Conservation (phyloP, 1,140 invertebrate genomes). For the Lysiphlebus fabarum region DNA sequence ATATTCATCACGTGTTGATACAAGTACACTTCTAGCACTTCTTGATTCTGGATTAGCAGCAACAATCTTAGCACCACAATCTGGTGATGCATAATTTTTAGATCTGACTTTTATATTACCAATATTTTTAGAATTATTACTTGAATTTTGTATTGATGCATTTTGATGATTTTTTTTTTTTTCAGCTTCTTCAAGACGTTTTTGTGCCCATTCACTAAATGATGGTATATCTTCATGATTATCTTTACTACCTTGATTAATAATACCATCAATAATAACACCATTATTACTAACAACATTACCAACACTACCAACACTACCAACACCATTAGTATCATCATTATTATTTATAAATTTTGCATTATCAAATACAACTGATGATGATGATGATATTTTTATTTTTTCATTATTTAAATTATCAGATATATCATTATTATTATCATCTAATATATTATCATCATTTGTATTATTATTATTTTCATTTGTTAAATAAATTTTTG, state of each 20-base stretch:
- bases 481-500: neutral
- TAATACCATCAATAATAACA: slow-evolving; percentile 41
- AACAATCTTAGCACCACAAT: slow-evolving; percentile 96
- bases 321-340: neutral
- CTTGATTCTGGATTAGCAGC: slow-evolving; percentile 87
- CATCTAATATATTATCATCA: no score
- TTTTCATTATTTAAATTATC: no score
- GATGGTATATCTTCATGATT: slow-evolving; percentile 81
- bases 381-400: no score
- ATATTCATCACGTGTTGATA: slow-evolving; percentile 90
- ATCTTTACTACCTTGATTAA: slow-evolving; percentile 48
- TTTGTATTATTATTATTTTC: neutral
- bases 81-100: slow-evolving; percentile 91
- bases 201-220: slow-evolving; percentile 92
- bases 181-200: slow-evolving; percentile 83
- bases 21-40: slow-evolving; percentile 80
- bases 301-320: no score
- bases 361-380: slow-evolving; percentile 24
- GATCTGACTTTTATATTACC: slow-evolving; percentile 66
- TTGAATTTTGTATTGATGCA: slow-evolving; percentile 48
- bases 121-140: slow-evolving; percentile 35
- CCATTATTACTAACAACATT: no score
- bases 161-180: slow-evolving; percentile 63
- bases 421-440: no score
- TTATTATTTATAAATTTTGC: slow-evolving; percentile 13